A percentile compares a stretch with the other conserved stretches of the same genome.
Conservation (phyloP, 2,797 vertebrate genomes). For the Thalassophryne amazonica region DNA sequence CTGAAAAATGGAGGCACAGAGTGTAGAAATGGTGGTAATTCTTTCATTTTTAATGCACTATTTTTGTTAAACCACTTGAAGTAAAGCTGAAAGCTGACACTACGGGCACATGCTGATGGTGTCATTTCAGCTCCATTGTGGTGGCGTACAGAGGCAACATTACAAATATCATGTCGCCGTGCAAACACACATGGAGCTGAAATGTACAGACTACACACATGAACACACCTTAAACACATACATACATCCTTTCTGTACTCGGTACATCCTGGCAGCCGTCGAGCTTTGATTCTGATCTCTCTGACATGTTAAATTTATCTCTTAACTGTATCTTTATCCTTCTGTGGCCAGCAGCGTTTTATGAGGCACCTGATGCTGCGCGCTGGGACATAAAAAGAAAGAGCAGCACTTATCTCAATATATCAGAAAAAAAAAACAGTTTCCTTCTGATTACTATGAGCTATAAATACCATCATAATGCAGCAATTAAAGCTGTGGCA, state of each 20-base stretch:
- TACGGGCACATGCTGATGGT: too few species aligned
- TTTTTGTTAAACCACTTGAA: too few species aligned
- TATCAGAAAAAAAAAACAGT: background rate
- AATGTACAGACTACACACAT: background rate
- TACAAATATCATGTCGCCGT: background rate
- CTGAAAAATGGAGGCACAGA: too few species aligned
- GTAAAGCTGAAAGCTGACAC: too few species aligned
- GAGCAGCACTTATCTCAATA: slow-evolving; percentile 22
- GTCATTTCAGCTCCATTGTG: too few species aligned
- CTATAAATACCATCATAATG: slow-evolving; percentile 7
- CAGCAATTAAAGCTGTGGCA: too few species aligned
- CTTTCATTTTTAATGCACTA: too few species aligned
- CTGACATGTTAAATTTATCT: slow-evolving; percentile 45
- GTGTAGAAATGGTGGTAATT: too few species aligned
- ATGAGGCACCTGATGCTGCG: slow-evolving; percentile 19
- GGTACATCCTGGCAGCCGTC: slow-evolving; percentile 1
- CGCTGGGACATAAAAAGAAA: slow-evolving; percentile 10
- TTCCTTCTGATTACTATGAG: slow-evolving; percentile 7
- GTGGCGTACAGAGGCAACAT: too few species aligned
- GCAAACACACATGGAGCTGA: background rate
- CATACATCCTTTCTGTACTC: background rate
- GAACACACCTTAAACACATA: slow-evolving; percentile 16
- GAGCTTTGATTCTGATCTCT: slow-evolving; percentile 39
- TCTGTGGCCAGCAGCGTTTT: slow-evolving; percentile 28
- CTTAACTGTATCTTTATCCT: slow-evolving; percentile 33